Conservation (phyloP, 2,113 vertebrate genomes). For the Perognathus longimembris region DNA sequence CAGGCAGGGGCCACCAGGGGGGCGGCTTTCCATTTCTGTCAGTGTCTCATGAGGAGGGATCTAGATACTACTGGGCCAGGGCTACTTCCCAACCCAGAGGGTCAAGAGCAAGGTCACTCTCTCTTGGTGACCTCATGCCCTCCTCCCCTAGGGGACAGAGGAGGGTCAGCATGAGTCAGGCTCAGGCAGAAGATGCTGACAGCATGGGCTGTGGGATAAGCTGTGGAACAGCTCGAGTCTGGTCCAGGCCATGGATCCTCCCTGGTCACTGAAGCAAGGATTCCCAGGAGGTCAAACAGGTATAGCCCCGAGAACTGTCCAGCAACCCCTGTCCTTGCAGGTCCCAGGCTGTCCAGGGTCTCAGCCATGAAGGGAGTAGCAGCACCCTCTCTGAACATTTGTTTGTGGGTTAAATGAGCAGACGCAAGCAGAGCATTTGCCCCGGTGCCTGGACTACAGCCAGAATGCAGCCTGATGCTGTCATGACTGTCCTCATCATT, state of each 20-base stretch:
- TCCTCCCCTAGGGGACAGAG: not conserved
- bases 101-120: not conserved
- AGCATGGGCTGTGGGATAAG: not conserved
- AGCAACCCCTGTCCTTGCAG: not conserved
- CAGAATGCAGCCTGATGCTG: not conserved
- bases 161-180: not conserved
- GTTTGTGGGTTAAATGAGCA: not conserved
- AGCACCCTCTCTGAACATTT: not conserved
- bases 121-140: not conserved
- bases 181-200: not conserved
- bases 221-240: not conserved
- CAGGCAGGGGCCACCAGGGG: not conserved
- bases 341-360: accelerated
- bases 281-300: not conserved
- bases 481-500: not conserved
- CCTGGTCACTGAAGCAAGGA: not conserved
- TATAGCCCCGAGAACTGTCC: not conserved
- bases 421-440: not conserved
- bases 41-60: not conserved
- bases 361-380: not conserved
- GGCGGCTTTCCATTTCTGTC: not conserved
- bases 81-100: not conserved
- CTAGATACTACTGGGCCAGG: not conserved
- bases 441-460: not conserved
- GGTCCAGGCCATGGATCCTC: not conserved